phyloP scores from a whole-genome alignment of 2,797 vertebrate species.

The Premnoplex brunnescens region DNA sequence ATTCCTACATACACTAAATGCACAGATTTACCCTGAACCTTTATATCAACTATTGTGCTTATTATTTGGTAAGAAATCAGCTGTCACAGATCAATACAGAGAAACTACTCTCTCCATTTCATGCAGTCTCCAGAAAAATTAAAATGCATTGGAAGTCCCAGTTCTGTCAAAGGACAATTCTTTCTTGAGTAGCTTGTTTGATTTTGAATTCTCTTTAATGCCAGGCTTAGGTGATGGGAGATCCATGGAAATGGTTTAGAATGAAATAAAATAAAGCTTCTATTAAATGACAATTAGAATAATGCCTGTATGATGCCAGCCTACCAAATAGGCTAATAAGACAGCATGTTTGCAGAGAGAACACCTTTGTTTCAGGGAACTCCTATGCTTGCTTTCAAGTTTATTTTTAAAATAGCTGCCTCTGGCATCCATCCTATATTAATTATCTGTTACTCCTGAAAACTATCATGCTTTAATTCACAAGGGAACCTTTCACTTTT shows the following conservation, averaged over 20 bases:
- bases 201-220: constrained; percentile 63
- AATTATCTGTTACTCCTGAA: constrained; percentile 54
- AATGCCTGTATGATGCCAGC: neutral
- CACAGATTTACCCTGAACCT: neutral
- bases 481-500: neutral
- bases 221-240: neutral
- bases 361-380: constrained; percentile 20
- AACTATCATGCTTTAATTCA: neutral
- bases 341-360: neutral
- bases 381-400: constrained; percentile 30
- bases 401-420: constrained; percentile 57
- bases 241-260: neutral
- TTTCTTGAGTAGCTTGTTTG: constrained; percentile 17
- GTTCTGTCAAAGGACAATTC: constrained; percentile 26
- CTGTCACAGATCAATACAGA: neutral
- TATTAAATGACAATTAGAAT: constrained; percentile 31
- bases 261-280: neutral
- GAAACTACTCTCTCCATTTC: neutral
- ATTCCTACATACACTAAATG: neutral
- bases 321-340: neutral
- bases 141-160: constrained; percentile 11
- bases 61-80: neutral
- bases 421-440: constrained; percentile 40
- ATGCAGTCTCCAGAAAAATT: neutral
- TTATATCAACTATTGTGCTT: neutral